These are phyloP conservation scores for Drosophila silvestris DNA, from an alignment of 2,888 invertebrate genomes.

Conservation along the genomic window DNA sequence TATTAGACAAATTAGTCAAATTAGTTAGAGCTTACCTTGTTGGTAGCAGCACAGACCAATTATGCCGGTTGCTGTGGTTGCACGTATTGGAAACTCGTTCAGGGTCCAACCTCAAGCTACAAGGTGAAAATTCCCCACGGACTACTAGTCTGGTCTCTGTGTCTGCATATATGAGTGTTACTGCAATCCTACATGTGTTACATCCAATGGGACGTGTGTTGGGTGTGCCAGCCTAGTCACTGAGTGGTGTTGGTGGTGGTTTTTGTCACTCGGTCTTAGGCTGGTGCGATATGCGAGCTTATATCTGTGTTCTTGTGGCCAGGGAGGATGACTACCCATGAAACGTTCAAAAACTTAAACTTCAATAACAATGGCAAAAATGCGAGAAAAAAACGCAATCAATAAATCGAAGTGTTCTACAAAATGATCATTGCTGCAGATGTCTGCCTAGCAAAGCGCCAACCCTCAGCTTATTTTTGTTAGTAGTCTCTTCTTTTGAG, in stretches of 20 bases:
- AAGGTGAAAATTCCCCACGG: slow-evolving; percentile 48
- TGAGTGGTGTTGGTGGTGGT: slow-evolving; percentile 32
- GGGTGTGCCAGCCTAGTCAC: slow-evolving; percentile 45
- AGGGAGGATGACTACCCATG: slow-evolving; percentile 9
- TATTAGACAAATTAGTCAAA: slow-evolving; percentile 42
- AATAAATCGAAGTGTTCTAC: slow-evolving; percentile 26
- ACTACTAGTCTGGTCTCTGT: background rate
- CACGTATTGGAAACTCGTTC: slow-evolving; percentile 19
- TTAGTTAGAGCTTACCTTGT: slow-evolving; percentile 34
- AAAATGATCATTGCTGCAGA: slow-evolving; percentile 3
- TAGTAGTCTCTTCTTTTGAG: background rate
- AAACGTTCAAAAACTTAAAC: slow-evolving; percentile 40
- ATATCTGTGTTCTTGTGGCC: slow-evolving; percentile 32
- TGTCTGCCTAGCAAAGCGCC: no score
- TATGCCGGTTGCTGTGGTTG: slow-evolving; percentile 60
- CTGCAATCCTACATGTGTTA: slow-evolving; percentile 43
- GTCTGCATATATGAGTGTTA: slow-evolving; percentile 36
- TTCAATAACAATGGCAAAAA: slow-evolving; percentile 38
- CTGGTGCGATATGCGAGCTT: slow-evolving; percentile 35
- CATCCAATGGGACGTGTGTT: slow-evolving; percentile 9
- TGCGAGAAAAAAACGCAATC: slow-evolving; percentile 41
- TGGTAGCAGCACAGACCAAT: slow-evolving; percentile 17
- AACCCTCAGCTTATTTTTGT: background rate
- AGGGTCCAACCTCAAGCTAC: slow-evolving; percentile 12
- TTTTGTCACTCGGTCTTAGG: slow-evolving; percentile 33